Conservation (phyloP, 2,888 invertebrate species). For the Pseudanteris insignis region DNA sequence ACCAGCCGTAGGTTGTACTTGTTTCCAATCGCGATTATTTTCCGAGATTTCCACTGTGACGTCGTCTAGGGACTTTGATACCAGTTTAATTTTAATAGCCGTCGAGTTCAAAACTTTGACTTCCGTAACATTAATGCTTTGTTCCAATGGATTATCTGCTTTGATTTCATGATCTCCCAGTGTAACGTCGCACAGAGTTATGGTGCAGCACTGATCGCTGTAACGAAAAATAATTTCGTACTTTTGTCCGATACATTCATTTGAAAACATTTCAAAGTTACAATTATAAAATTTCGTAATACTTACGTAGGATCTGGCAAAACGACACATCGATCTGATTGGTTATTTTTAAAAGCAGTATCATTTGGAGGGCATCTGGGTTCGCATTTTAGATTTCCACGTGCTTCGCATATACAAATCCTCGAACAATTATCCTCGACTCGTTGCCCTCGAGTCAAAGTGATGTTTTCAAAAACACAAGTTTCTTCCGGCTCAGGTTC, state of each 20-base stretch:
- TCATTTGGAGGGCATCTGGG: slow-evolving; percentile 71
- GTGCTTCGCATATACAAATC: slow-evolving; percentile 79
- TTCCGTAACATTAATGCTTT: slow-evolving; percentile 59
- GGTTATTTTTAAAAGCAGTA: slow-evolving; percentile 64
- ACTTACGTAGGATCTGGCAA: slow-evolving; percentile 75
- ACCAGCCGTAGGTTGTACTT: slow-evolving; percentile 59
- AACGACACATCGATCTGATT: slow-evolving; percentile 74
- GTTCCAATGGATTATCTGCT: slow-evolving; percentile 58
- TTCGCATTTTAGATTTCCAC: slow-evolving; percentile 78
- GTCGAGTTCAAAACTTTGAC: slow-evolving; percentile 63
- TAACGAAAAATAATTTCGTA: too few species aligned
- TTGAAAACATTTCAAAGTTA: too few species aligned
- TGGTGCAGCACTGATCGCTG: slow-evolving; percentile 84
- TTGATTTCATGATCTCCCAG: slow-evolving; percentile 76
- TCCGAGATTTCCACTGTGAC: slow-evolving; percentile 59
- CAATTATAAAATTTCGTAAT: background rate
- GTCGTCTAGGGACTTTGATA: slow-evolving; percentile 54
- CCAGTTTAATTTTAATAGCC: slow-evolving; percentile 59
- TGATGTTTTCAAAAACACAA: slow-evolving; percentile 75
- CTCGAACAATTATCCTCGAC: slow-evolving; percentile 84
- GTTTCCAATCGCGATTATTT: slow-evolving; percentile 61
- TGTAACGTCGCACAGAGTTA: slow-evolving; percentile 86
- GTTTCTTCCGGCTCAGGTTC: slow-evolving; percentile 66
- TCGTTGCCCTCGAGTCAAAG: slow-evolving; percentile 76
- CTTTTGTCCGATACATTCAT: too few species aligned